phyloP scores from a whole-genome alignment of 2,888 invertebrate genomes.

The Eupithecia tripunctaria region DNA sequence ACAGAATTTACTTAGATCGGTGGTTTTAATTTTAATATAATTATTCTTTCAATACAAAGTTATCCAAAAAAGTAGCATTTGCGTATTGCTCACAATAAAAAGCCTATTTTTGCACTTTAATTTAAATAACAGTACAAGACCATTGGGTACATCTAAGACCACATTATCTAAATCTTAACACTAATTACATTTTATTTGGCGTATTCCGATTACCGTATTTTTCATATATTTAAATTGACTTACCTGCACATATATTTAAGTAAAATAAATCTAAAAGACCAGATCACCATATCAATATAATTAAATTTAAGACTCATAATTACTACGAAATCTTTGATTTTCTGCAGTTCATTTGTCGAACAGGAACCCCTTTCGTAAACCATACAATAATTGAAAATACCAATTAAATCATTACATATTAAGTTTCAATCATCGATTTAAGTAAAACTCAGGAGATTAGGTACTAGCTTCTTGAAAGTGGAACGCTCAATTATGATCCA shows the following conservation, averaged over 20 bases:
- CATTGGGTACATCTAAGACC: neutral
- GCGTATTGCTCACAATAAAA: too few species aligned
- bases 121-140: neutral
- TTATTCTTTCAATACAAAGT: conserved; percentile 10
- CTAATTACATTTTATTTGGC: conserved; percentile 29
- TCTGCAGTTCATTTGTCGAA: neutral
- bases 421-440: too few species aligned
- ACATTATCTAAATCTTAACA: conserved; percentile 3
- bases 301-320: neutral
- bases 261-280: too few species aligned
- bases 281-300: neutral
- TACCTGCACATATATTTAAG: conserved; percentile 7
- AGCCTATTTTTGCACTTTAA: neutral
- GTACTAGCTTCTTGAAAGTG: too few species aligned
- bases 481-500: too few species aligned
- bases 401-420: too few species aligned
- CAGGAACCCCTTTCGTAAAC: neutral
- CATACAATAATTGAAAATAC: neutral
- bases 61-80: too few species aligned
- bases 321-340: neutral
- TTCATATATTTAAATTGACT: conserved; percentile 31
- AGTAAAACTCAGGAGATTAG: too few species aligned
- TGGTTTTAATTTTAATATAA: too few species aligned
- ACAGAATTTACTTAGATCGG: too few species aligned
- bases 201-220: conserved; percentile 29